Evolutionary conservation across 2,888 invertebrate species (phyloP).

Genomic region (Drosophila nigricruria): DNA sequence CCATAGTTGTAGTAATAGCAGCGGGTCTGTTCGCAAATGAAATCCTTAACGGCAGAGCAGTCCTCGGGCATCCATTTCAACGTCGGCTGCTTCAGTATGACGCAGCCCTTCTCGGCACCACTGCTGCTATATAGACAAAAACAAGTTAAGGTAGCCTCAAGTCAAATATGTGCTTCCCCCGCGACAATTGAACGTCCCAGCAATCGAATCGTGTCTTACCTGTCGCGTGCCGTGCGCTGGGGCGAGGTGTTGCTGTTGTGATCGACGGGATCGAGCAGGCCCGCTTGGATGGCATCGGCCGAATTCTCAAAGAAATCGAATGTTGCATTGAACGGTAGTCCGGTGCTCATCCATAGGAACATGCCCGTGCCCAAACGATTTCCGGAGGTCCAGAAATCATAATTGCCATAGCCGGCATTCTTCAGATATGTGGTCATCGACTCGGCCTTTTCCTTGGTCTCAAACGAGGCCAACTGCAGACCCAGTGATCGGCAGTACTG

Average conservation of each 20-base stretch:
- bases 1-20: conserved; percentile 97
- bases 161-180: background rate
- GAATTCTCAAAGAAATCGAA: conserved; percentile 92
- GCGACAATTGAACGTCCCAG: background rate
- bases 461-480: conserved; percentile 93
- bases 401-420: conserved; percentile 93
- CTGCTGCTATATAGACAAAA: conserved; percentile 86
- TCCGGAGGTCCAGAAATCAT: conserved; percentile 95
- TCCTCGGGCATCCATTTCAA: conserved; percentile 94
- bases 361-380: conserved; percentile 94
- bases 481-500: conserved; percentile 95
- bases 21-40: conserved; percentile 95
- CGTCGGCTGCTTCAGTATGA: conserved; percentile 91
- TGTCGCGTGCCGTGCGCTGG: conserved; percentile 91
- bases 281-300: conserved; percentile 85
- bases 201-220: conserved; percentile 67
- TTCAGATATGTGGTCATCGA: conserved; percentile 93
- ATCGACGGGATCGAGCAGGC: conserved; percentile 87
- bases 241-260: conserved; percentile 91
- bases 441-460: conserved; percentile 94
- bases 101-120: conserved; percentile 90
- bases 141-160: conserved; percentile 34
- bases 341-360: conserved; percentile 96
- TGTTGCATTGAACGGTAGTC: conserved; percentile 94
- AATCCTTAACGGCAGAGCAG: conserved; percentile 93